Percentiles rank a stretch among this genome's conserved stretches.
Evolutionary conservation across 2,113 vertebrate species (phyloP).

Genomic region (Saccopteryx leptura): DNA sequence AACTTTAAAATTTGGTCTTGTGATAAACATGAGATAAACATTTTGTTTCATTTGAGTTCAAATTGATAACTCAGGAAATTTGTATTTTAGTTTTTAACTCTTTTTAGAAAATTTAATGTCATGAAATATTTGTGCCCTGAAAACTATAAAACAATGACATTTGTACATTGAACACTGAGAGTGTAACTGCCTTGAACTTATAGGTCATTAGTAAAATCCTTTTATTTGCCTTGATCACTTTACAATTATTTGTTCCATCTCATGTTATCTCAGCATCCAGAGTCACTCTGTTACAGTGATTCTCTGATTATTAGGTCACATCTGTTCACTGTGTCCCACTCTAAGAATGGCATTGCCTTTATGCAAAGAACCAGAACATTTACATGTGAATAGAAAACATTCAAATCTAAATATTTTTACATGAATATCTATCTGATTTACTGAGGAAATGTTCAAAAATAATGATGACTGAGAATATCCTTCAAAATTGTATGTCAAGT

Average conservation of each 20-base stretch:
- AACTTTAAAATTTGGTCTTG: background rate
- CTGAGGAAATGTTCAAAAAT: background rate
- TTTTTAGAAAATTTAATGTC: background rate
- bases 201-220: background rate
- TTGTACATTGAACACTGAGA: background rate
- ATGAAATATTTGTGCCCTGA: background rate
- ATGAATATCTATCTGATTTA: background rate
- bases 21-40: background rate
- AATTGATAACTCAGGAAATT: background rate
- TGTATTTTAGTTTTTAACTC: background rate
- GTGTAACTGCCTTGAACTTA: background rate
- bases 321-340: background rate
- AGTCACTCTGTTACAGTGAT: background rate
- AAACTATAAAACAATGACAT: background rate
- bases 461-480: background rate
- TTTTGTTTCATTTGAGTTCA: background rate
- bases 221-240: conserved; percentile 2
- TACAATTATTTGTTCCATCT: background rate
- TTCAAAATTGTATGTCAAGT: conserved; percentile 7
- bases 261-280: background rate
- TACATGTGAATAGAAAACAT: background rate
- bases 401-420: background rate
- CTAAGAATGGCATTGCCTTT: background rate
- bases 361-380: conserved; percentile 32
- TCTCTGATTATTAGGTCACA: background rate